phyloP scores from a whole-genome alignment of 2,797 vertebrate species.

The Sorex maritimensis region DNA sequence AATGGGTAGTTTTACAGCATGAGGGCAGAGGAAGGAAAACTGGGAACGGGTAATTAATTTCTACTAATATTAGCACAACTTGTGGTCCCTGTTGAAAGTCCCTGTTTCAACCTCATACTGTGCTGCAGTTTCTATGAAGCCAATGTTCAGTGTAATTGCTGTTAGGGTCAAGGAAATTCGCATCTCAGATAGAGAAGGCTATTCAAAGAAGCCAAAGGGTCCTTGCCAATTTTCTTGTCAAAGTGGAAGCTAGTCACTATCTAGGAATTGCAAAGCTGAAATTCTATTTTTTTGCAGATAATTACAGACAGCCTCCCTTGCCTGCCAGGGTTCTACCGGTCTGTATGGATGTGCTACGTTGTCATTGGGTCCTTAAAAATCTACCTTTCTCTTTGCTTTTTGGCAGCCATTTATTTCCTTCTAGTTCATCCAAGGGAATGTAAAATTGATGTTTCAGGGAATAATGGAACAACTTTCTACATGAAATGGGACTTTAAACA shows the following conservation, averaged over 20 bases:
- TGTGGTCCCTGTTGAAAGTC: background rate
- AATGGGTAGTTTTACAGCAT: background rate
- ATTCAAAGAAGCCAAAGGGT: background rate
- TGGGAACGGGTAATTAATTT: background rate
- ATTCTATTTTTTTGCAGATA: background rate
- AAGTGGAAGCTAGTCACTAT: constrained; percentile 12
- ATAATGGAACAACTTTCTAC: background rate
- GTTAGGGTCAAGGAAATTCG: background rate
- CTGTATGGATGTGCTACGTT: no score
- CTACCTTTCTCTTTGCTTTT: constrained; percentile 7
- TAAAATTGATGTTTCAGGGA: constrained; percentile 33
- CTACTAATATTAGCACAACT: background rate
- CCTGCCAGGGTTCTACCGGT: background rate
- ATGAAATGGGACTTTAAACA: background rate
- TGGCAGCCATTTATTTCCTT: background rate
- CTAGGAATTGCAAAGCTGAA: background rate
- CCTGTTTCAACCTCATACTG: background rate
- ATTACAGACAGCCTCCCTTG: background rate
- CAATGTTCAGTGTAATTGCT: background rate
- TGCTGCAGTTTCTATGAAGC: background rate
- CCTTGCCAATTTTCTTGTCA: background rate
- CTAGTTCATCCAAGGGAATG: background rate
- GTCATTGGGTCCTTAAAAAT: background rate
- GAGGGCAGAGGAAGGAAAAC: background rate
- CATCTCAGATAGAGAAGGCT: constrained; percentile 31